phyloP scores from a whole-genome alignment of 2,888 invertebrate genomes.

The Xestia sexstrigata region DNA sequence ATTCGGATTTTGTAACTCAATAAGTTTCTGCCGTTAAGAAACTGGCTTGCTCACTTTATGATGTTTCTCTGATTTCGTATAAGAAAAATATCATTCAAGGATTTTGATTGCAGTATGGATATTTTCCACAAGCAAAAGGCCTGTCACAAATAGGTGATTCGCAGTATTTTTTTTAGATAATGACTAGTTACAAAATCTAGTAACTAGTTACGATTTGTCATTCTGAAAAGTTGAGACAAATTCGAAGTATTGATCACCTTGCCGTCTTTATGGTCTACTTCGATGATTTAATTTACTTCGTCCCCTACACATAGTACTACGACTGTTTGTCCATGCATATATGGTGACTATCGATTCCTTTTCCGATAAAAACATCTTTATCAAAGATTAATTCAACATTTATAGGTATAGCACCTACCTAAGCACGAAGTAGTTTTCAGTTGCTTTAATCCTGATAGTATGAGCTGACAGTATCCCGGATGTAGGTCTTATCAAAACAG shows the following conservation, averaged over 20 bases:
- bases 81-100: not conserved
- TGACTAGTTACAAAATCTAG: too few species aligned
- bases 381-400: not conserved
- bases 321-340: not conserved
- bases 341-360: not conserved
- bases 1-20: constrained; percentile 42
- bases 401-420: not conserved
- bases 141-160: not conserved
- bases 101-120: not conserved
- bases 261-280: constrained; percentile 7
- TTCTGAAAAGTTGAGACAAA: not conserved
- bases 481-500: not conserved
- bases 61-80: not conserved
- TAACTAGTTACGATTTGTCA: not conserved
- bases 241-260: constrained; percentile 6
- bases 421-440: not conserved
- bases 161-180: not conserved
- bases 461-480: not conserved
- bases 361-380: not conserved
- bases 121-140: not conserved
- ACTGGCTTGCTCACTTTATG: not conserved
- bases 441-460: not conserved
- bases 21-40: constrained; percentile 11
- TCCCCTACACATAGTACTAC: not conserved
- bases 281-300: constrained; percentile 30